Conservation (phyloP, 2,797 vertebrate species). For the Notolabrus celidotus region DNA sequence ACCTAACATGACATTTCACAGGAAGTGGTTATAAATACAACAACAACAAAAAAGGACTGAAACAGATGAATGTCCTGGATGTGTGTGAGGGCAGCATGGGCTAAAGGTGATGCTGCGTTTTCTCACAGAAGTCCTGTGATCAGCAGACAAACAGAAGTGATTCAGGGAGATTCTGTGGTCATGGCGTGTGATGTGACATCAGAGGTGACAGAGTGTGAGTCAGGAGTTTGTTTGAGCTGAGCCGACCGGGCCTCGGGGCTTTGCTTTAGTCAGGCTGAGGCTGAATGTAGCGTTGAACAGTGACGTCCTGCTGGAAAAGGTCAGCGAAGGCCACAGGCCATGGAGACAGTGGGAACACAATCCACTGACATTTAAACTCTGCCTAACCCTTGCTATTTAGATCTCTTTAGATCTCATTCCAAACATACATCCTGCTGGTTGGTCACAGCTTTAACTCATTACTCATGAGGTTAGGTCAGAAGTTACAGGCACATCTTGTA, state of each 20-base stretch:
- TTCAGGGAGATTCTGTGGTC: constrained; percentile 24
- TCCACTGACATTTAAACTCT: constrained; percentile 68
- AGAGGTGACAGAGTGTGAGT: constrained; percentile 54
- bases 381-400: constrained; percentile 24
- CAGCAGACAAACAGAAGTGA: constrained; percentile 41
- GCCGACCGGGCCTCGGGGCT: constrained; percentile 34
- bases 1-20: background rate
- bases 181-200: constrained; percentile 43
- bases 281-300: constrained; percentile 23
- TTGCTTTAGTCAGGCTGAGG: constrained; percentile 44
- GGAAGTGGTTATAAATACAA: background rate
- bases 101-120: constrained; percentile 10
- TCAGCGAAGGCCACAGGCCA: constrained; percentile 61
- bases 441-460: constrained; percentile 15
- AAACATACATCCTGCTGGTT: constrained; percentile 15
- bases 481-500: background rate
- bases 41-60: background rate
- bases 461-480: background rate
- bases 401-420: constrained; percentile 25
- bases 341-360: constrained; percentile 61
- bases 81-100: background rate
- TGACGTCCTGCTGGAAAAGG: constrained; percentile 61
- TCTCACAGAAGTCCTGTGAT: constrained; percentile 42
- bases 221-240: constrained; percentile 44
- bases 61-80: background rate